A percentile compares a stretch with the other conserved stretches of the same genome.
Conservation (phyloP, 2,797 vertebrate genomes). For the Chromobotia macracanthus region DNA sequence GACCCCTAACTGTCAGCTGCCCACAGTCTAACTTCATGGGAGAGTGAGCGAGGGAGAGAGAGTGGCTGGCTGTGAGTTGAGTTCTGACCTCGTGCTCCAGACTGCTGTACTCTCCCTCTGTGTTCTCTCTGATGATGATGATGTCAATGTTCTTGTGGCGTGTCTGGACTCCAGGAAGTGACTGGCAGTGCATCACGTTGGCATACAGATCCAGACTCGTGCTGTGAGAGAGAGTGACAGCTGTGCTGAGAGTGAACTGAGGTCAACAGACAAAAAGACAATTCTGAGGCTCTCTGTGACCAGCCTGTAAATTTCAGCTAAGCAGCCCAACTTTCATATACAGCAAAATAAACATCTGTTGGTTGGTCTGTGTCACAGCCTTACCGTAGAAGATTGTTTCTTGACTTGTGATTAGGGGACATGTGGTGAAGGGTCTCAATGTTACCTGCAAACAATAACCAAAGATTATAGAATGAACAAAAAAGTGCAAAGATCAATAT, state of each 20-base stretch:
- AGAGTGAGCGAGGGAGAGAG: too few species aligned
- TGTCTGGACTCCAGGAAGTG: constrained; percentile 89
- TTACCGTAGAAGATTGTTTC: constrained; percentile 91
- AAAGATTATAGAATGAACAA: too few species aligned
- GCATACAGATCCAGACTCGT: constrained; percentile 90
- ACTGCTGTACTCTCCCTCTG: constrained; percentile 94
- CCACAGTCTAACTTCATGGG: too few species aligned
- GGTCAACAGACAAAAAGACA: constrained; percentile 6
- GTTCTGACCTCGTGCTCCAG: constrained; percentile 87
- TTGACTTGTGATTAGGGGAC: constrained; percentile 87
- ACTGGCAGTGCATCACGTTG: constrained; percentile 94
- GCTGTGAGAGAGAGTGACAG: constrained; percentile 67
- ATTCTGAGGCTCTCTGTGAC: neutral
- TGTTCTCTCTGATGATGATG: constrained; percentile 93
- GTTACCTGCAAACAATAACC: constrained; percentile 88
- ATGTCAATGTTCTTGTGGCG: constrained; percentile 91
- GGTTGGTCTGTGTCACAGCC: too few species aligned
- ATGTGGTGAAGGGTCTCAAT: constrained; percentile 93
- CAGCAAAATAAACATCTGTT: too few species aligned
- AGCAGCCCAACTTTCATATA: neutral
- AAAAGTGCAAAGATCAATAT: too few species aligned
- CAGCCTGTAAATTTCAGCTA: neutral
- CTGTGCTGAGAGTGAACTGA: neutral
- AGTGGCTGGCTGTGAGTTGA: neutral
- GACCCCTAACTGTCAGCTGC: too few species aligned